phyloP scores from a whole-genome alignment of 2,797 vertebrate species.

The Bufotes viridis region DNA sequence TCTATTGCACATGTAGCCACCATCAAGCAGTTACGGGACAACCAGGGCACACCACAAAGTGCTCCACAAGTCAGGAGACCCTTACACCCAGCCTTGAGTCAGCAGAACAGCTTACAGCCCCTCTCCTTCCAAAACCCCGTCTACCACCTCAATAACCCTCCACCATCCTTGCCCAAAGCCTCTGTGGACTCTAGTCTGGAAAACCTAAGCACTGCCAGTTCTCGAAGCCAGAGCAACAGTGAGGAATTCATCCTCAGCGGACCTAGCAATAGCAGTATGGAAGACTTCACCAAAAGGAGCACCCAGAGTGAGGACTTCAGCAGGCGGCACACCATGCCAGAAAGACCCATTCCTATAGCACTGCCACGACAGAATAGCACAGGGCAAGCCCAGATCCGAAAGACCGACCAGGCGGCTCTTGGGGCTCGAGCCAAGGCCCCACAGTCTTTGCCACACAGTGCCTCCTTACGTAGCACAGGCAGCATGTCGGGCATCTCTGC shows the following conservation, averaged over 20 bases:
- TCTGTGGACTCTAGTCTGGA: slow-evolving; percentile 89
- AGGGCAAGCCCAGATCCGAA: slow-evolving; percentile 86
- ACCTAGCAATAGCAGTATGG: slow-evolving; percentile 87
- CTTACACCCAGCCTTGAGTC: slow-evolving; percentile 82
- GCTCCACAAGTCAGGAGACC: slow-evolving; percentile 89
- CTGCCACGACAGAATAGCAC: slow-evolving; percentile 85
- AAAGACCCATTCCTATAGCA: slow-evolving; percentile 78
- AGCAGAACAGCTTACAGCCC: slow-evolving; percentile 87
- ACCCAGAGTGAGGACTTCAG: slow-evolving; percentile 81
- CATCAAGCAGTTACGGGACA: slow-evolving; percentile 79
- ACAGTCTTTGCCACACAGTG: slow-evolving; percentile 78
- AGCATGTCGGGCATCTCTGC: slow-evolving; percentile 74
- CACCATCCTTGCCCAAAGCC: slow-evolving; percentile 73
- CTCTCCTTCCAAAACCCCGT: slow-evolving; percentile 95
- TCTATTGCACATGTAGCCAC: slow-evolving; percentile 79
- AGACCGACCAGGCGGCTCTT: slow-evolving; percentile 79
- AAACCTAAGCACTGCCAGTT: slow-evolving; percentile 90
- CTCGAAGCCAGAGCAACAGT: slow-evolving; percentile 84
- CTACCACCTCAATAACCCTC: slow-evolving; percentile 88
- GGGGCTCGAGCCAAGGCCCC: slow-evolving; percentile 78
- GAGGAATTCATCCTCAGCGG: slow-evolving; percentile 83
- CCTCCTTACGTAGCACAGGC: slow-evolving; percentile 84
- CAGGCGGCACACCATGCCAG: slow-evolving; percentile 73
- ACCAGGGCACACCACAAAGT: slow-evolving; percentile 86
- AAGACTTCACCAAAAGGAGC: slow-evolving; percentile 81